Percentiles rank a stretch among this genome's conserved stretches.
Conservation (phyloP, 2,888 invertebrate species). For the Xylocampa areola region DNA sequence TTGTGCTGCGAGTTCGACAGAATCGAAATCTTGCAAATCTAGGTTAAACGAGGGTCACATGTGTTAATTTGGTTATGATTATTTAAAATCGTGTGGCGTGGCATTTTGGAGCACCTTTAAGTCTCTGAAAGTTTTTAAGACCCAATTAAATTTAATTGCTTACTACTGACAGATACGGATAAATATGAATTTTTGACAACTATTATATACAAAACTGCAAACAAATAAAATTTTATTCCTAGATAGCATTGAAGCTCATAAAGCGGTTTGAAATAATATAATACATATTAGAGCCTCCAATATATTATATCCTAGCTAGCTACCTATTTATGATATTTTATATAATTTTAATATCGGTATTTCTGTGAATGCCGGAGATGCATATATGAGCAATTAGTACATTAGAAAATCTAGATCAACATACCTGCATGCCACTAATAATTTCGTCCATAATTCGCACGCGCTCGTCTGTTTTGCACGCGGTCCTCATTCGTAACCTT, state of each 20-base stretch:
- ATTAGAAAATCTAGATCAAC: slow-evolving; percentile 71
- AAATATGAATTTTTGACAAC: too few species aligned
- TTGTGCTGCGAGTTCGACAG: slow-evolving; percentile 3
- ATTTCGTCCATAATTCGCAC: slow-evolving; percentile 98
- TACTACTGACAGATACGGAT: too few species aligned
- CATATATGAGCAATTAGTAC: slow-evolving; percentile 18
- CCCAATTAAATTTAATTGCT: too few species aligned
- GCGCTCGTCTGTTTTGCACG: slow-evolving; percentile 95
- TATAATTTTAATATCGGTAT: not conserved
- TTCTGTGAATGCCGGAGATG: slow-evolving; percentile 1
- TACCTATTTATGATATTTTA: too few species aligned
- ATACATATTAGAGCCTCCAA: too few species aligned
- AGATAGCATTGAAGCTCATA: too few species aligned
- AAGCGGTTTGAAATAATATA: too few species aligned
- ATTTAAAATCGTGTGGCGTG: slow-evolving; percentile 1
- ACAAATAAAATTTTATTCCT: too few species aligned
- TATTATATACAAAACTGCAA: too few species aligned
- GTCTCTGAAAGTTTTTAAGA: too few species aligned
- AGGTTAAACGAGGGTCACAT: slow-evolving; percentile 8
- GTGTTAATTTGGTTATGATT: not conserved
- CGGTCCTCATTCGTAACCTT: slow-evolving; percentile 93
- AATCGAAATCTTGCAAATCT: slow-evolving; percentile 26
- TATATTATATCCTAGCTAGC: too few species aligned
- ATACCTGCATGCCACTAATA: slow-evolving; percentile 96
- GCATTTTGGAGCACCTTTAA: too few species aligned